Evolutionary conservation across 1,140 invertebrate genomes (phyloP).

Genomic region (Plodia interpunctella): DNA sequence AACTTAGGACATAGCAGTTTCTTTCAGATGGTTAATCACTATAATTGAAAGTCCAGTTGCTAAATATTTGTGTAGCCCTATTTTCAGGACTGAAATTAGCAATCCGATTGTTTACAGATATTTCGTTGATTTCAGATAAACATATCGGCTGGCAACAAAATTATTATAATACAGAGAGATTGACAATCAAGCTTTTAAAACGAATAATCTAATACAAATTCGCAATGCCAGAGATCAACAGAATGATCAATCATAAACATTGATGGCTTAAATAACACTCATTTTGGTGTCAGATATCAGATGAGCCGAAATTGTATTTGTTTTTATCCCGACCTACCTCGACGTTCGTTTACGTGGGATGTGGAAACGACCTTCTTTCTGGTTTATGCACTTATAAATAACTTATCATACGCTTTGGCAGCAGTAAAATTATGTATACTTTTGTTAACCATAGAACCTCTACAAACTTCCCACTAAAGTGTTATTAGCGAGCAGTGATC

Average conservation of each 20-base stretch:
- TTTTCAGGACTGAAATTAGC: no score
- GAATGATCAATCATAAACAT: conserved; percentile 40
- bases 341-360: conserved; percentile 31
- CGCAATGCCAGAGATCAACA: conserved; percentile 18
- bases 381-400: conserved; percentile 64
- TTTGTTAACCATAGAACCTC: conserved; percentile 10
- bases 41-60: no score
- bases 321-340: conserved; percentile 44
- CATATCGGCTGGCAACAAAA: no score
- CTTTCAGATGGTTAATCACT: no score
- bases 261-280: conserved; percentile 44
- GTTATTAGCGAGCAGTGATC: neutral
- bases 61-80: no score
- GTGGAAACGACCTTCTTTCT: conserved; percentile 42
- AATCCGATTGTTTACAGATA: no score
- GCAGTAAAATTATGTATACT: conserved; percentile 42
- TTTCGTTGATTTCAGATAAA: no score
- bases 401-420: conserved; percentile 42
- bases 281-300: conserved; percentile 27
- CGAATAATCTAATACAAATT: no score
- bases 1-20: no score
- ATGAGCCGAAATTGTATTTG: conserved; percentile 24
- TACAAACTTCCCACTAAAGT: neutral
- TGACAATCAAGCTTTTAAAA: no score
- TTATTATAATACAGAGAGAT: no score